Base-by-base conservation (phyloP, 1,140 invertebrate genomes). In the Sarcophaga bullata region DNA sequence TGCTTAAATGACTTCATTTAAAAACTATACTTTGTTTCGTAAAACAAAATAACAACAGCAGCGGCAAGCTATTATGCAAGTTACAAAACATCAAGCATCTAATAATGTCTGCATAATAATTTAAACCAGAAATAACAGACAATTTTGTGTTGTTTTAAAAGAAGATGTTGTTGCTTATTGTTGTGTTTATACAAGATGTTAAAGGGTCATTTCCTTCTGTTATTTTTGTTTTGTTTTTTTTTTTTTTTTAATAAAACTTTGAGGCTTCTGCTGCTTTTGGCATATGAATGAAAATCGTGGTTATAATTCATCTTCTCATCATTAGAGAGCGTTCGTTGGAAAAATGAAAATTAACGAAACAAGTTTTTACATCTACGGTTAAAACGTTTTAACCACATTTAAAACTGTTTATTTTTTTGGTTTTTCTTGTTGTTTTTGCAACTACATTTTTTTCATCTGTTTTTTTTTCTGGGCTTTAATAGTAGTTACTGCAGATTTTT, bases 251-350 rank as follows among this genome's bases (percentile, higher is more conserved):
- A 37, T 37, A n/a, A n/a, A n/a, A n/a, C n/a, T n/a, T 37, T 37
- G 25, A n/a, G 19, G 17, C 62, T 68, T 68, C 17, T 17, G 17
- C 62, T 25, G 9, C 15, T 25, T 25, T 8, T 8, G n/a, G 25
- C 25, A 37, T 37, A 37, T 25, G 8, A 68, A 68, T 3, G 19
- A 15, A 68, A 68, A 68, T 68, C n/a, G 17, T 68, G 62, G 62
- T 68, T 25, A 68, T 68, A 68, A 68, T 68, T 68, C 62, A 68
- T 68, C 62, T 68, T 68, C 62, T 68, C 62, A 68, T 68, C 62
- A 68, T 68, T 68, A 68, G 62, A n/a, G 62, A 52, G 8, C 8
- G 19, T 68, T 58, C n/a, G 17, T 19, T 68, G n/a, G 58, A 15
- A n/a, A 58, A 58, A 11, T 7, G 54, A 7, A 68, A 68, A 68